phyloP scores from a whole-genome alignment of 2,797 vertebrate genomes.

The Macropus fuliginosus region DNA sequence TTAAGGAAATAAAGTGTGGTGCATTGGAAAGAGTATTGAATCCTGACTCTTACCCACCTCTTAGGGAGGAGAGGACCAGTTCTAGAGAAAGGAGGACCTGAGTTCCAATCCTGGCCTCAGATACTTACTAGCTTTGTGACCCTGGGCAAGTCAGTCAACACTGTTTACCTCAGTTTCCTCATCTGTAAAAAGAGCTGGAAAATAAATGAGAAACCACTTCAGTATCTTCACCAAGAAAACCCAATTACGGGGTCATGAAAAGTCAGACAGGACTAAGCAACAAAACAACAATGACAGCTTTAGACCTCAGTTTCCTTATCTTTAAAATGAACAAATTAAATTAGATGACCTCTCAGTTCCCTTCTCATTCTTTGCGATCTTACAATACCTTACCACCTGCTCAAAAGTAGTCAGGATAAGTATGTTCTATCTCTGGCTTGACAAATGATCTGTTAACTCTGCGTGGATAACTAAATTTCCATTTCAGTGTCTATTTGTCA shows the following conservation, averaged over 20 bases:
- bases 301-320: not conserved
- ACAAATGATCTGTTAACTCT: conserved; percentile 34
- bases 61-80: not conserved
- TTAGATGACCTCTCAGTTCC: not conserved
- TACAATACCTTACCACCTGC: not conserved
- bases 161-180: not conserved
- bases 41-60: too few species aligned
- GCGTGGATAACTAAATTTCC: conserved; percentile 32
- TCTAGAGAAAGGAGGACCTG: not conserved
- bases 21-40: not conserved
- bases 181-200: not conserved
- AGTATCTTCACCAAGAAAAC: not conserved
- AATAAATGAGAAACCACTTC: not conserved
- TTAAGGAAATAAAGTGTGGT: not conserved
- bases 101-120: not conserved
- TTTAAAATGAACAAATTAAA: not conserved
- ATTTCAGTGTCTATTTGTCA: conserved; percentile 29
- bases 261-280: not conserved
- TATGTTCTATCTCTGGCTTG: conserved; percentile 40
- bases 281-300: not conserved
- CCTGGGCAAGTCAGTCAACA: not conserved
- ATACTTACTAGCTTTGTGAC: not conserved
- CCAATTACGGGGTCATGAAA: not conserved
- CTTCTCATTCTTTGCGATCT: not conserved
- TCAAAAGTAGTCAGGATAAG: conserved; percentile 27